Conservation (phyloP, 2,113 vertebrate species). For the Meleagris gallopavo region DNA sequence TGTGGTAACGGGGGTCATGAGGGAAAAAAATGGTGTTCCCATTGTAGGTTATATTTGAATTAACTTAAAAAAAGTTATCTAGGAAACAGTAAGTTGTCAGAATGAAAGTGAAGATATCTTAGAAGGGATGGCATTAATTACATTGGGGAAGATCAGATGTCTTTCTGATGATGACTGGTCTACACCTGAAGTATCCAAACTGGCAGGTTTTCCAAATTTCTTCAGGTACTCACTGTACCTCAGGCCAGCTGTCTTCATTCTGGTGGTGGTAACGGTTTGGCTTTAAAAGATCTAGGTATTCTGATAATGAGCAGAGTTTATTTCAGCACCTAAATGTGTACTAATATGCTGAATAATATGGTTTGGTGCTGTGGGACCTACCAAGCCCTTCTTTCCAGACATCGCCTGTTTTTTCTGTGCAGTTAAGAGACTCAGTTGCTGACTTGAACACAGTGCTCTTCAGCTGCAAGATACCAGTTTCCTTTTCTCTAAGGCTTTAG, state of each 20-base stretch:
- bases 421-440: not conserved
- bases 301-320: not conserved
- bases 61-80: not conserved
- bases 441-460: not conserved
- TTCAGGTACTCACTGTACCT: fast-evolving
- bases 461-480: not conserved
- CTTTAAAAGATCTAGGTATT: not conserved
- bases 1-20: not conserved
- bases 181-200: not conserved
- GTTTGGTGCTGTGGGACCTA: not conserved
- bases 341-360: no score
- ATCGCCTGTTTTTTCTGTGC: not conserved
- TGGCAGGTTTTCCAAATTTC: not conserved
- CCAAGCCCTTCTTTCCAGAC: not conserved
- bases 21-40: not conserved
- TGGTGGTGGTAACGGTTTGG: not conserved
- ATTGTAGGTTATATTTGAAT: not conserved
- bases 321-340: not conserved
- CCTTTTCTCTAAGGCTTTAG: not conserved
- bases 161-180: not conserved
- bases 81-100: not conserved
- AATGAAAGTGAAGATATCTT: not conserved
- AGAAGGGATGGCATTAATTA: not conserved
- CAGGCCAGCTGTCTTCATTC: not conserved
- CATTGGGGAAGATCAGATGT: not conserved